Evolutionary conservation across 2,113 vertebrate genomes (phyloP).

Genomic region (Hemicordylus capensis): DNA sequence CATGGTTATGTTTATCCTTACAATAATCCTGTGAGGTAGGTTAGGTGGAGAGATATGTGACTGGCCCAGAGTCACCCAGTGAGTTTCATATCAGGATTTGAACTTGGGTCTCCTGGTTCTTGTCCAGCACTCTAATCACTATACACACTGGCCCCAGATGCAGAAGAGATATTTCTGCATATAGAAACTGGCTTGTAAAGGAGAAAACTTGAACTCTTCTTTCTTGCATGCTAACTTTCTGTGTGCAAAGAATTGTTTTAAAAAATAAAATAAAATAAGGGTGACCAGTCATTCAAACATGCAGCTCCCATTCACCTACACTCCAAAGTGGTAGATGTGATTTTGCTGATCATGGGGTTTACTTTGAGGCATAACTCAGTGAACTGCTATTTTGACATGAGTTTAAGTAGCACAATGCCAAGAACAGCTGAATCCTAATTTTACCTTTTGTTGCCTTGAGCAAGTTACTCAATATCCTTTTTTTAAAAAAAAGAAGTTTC

Average conservation of each 20-base stretch:
- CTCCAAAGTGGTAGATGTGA: not conserved
- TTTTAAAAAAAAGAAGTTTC: not conserved
- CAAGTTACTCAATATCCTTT: not conserved
- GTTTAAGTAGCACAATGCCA: not conserved
- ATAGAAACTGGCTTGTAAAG: not conserved
- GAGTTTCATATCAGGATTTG: too few species aligned
- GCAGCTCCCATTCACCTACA: not conserved
- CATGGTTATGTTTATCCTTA: too few species aligned
- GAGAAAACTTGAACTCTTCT: not conserved
- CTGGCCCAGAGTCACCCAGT: too few species aligned
- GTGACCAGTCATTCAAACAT: too few species aligned
- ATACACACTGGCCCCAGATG: too few species aligned
- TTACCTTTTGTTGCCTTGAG: not conserved
- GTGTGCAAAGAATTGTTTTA: not conserved
- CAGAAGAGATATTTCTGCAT: not conserved
- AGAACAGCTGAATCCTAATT: conserved; percentile 14
- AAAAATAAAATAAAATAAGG: not conserved
- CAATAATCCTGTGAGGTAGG: too few species aligned
- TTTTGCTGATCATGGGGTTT: not conserved
- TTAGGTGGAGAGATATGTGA: too few species aligned
- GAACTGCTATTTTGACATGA: not conserved
- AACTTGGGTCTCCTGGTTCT: too few species aligned
- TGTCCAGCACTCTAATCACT: too few species aligned
- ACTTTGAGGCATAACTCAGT: not conserved
- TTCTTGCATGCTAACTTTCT: not conserved